Evolutionary conservation across 2,113 vertebrate species (phyloP), one percentile per base, ranked within the genome.

Genomic region (Brienomyrus brachyistius): DNA sequence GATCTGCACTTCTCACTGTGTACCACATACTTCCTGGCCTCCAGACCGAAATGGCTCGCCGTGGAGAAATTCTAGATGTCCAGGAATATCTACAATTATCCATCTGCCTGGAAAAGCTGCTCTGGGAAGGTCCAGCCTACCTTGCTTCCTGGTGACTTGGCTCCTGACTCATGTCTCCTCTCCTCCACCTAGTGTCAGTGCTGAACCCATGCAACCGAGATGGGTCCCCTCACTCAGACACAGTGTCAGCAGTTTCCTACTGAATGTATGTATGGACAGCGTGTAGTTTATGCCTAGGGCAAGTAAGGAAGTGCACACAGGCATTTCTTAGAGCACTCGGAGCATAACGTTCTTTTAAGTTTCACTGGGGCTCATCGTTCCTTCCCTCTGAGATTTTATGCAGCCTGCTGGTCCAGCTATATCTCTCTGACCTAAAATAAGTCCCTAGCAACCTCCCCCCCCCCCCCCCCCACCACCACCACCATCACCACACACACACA

Each of bases 331-430:
- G 66, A 92, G 80, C 88, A 90, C 91, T 91, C 21, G 83, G 91
- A 54, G 84, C 92, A 93, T 91, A 91, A 91, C 92, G 93, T 94
- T 93, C 93, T 93, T 91, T 89, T 74, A 92, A 92, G 92, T 92
- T 92, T 94, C 91, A 93, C 94, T 93, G 94, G 93, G 92, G 50
- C 85, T 90, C 91, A 84, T 90, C 91, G 91, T 93, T 95, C 92
- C 94, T 95, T 95, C 94, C 94, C 93, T 95, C 95, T 95, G 92
- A 92, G 95, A 94, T 94, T 95, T 96, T 96, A 95, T 96, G 96
- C 96, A 95, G 95, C 93, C 94, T 91, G 90, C 91, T 92, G 91
- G 94, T 95, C 94, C 93, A 95, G 94, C 94, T 93, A 92, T 27
- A 23, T 87, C 92, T 93, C 82, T 88, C 94, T 94, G 93, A 95